Percentiles rank a stretch among this genome's conserved stretches.
phyloP scores from a whole-genome alignment of 2,113 vertebrate species.

The Pluvialis apricaria region DNA sequence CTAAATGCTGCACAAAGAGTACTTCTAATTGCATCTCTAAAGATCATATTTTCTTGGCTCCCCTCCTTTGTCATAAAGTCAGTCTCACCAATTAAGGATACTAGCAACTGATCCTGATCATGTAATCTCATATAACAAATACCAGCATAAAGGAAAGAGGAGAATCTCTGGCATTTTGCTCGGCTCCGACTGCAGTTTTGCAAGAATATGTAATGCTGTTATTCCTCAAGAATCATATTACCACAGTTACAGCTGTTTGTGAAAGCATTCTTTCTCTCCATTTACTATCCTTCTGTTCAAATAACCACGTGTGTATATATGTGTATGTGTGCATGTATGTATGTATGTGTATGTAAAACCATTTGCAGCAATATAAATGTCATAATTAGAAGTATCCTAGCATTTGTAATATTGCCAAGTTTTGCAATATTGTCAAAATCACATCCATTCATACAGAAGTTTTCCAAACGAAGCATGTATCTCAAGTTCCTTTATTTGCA shows the following conservation, averaged over 20 bases:
- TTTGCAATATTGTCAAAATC: not conserved
- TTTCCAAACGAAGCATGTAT: not conserved
- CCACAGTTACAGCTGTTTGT: not conserved
- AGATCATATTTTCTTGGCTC: not conserved
- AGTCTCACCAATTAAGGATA: not conserved
- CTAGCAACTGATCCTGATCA: not conserved
- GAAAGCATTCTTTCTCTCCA: not conserved
- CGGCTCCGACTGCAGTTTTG: not conserved
- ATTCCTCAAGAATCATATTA: not conserved
- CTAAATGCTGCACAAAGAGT: not conserved
- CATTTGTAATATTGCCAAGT: not conserved
- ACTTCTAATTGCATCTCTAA: not conserved
- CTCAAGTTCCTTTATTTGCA: not conserved
- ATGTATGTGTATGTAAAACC: not conserved
- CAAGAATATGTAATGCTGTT: not conserved
- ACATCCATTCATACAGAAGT: not conserved
- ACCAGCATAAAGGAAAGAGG: not conserved
- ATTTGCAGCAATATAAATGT: not conserved
- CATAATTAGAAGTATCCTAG: not conserved
- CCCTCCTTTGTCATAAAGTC: not conserved
- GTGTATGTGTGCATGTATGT: not conserved
- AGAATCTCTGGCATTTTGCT: not conserved
- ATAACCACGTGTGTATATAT: not conserved
- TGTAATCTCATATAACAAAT: not conserved
- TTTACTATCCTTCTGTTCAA: not conserved